Conservation (phyloP, 2,113 vertebrate species). For the Suncus etruscus region DNA sequence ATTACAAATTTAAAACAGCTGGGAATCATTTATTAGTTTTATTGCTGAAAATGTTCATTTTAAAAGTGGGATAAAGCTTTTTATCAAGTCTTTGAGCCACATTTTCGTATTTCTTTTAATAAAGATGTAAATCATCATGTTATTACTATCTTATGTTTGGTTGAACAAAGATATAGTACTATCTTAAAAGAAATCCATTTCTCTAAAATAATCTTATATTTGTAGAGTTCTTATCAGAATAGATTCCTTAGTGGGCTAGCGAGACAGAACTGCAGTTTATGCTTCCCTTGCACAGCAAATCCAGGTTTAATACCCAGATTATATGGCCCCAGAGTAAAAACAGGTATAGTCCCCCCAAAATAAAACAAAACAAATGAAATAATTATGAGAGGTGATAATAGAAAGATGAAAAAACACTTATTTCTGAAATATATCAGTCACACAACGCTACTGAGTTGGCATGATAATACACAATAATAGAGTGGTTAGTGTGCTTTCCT, state of each 20-base stretch:
- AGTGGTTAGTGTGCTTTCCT: no score
- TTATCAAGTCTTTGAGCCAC: not conserved
- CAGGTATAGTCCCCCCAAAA: no score
- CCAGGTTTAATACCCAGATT: no score
- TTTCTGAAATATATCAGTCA: slow-evolving; percentile 53
- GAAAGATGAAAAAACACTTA: slow-evolving; percentile 22
- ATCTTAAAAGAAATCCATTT: slow-evolving; percentile 46
- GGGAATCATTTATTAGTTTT: not conserved
- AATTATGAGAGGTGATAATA: slow-evolving; percentile 1
- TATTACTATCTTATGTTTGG: not conserved
- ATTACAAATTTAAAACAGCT: slow-evolving; percentile 20
- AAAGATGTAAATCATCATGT: slow-evolving; percentile 15
- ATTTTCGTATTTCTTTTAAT: slow-evolving; percentile 24
- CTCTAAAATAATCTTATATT: slow-evolving; percentile 42
- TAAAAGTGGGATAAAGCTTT: not conserved
- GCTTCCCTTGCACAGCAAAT: not conserved
- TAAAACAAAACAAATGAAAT: no score
- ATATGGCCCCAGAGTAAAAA: no score
- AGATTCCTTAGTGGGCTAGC: not conserved
- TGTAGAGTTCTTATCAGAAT: slow-evolving; percentile 53
- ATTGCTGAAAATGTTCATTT: not conserved
- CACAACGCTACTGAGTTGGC: not conserved
- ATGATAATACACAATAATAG: no score
- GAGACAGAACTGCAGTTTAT: no score
- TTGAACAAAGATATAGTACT: slow-evolving; percentile 10